phyloP scores from a whole-genome alignment of 2,113 vertebrate species.

The Scartelaos histophorus region DNA sequence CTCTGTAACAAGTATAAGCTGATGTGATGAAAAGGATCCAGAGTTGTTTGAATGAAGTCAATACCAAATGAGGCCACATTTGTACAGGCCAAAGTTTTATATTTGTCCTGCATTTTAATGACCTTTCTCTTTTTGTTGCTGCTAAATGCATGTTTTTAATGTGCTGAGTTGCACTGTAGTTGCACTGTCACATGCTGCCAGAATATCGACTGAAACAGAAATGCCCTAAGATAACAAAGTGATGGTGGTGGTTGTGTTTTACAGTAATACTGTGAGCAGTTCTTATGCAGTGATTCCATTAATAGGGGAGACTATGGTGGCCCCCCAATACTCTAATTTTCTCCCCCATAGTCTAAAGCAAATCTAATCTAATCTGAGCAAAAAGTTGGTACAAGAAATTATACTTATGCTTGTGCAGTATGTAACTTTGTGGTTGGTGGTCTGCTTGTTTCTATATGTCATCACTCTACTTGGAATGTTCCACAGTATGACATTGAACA shows the following conservation, averaged over 20 bases:
- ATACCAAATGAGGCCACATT: conserved; percentile 72
- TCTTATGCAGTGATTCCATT: neutral
- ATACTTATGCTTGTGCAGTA: too few relatives aligned
- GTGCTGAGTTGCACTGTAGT: conserved; percentile 58
- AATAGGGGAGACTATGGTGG: too few relatives aligned
- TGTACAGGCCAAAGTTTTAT: conserved; percentile 55
- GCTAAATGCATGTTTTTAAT: conserved; percentile 60
- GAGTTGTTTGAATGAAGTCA: conserved; percentile 36
- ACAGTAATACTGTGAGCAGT: conserved; percentile 23
- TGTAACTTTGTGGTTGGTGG: too few relatives aligned
- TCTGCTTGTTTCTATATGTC: too few relatives aligned
- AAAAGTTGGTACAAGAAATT: too few relatives aligned
- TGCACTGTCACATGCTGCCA: conserved; percentile 54
- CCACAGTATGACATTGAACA: too few relatives aligned
- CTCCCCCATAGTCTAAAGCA: too few relatives aligned
- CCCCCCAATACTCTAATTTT: too few relatives aligned
- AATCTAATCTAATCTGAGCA: too few relatives aligned
- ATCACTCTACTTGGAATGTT: too few relatives aligned
- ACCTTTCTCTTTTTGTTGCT: conserved; percentile 57
- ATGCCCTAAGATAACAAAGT: conserved; percentile 21
- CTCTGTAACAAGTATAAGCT: conserved; percentile 29
- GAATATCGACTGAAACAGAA: conserved; percentile 50
- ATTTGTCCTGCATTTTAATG: conserved; percentile 48
- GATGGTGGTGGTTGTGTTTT: conserved; percentile 32
- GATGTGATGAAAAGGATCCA: conserved; percentile 28